Percentiles rank a stretch among this genome's conserved stretches.
Conservation (phyloP, 2,113 vertebrate species). For the Patagioenas fasciata region DNA sequence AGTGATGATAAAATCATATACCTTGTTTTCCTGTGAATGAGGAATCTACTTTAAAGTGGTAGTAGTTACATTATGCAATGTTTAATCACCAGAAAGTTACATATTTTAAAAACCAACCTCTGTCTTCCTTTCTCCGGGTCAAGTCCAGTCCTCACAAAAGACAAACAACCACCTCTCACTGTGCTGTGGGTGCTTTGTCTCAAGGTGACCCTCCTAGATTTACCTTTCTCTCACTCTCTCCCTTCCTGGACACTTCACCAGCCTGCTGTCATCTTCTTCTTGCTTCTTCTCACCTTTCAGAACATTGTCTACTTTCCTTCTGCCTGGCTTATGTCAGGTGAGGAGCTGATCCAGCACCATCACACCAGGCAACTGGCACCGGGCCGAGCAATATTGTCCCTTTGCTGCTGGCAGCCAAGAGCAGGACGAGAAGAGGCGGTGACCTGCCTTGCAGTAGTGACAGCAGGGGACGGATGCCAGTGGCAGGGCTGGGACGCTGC, state of each 20-base stretch:
- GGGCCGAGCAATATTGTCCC: slow-evolving; percentile 38
- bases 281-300: slow-evolving; percentile 63
- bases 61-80: background rate
- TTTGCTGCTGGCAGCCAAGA: slow-evolving; percentile 5
- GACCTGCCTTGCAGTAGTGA: slow-evolving; percentile 27
- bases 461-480: slow-evolving; percentile 32
- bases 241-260: background rate
- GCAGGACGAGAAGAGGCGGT: background rate
- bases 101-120: background rate
- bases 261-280: slow-evolving; percentile 47
- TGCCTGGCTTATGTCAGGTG: slow-evolving; percentile 57
- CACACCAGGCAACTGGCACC: background rate
- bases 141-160: background rate
- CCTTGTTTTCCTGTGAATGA: background rate
- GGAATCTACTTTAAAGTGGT: background rate
- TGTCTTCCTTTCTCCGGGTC: background rate
- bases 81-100: background rate
- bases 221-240: background rate
- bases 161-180: background rate
- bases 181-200: background rate
- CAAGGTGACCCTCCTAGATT: slow-evolving; percentile 47
- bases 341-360: background rate
- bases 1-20: background rate
- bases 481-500: slow-evolving; percentile 6
- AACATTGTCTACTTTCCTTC: slow-evolving; percentile 56